These are phyloP conservation scores for Heliconius congener DNA, from an alignment of 1,140 invertebrate genomes.

Conservation along the genomic window DNA sequence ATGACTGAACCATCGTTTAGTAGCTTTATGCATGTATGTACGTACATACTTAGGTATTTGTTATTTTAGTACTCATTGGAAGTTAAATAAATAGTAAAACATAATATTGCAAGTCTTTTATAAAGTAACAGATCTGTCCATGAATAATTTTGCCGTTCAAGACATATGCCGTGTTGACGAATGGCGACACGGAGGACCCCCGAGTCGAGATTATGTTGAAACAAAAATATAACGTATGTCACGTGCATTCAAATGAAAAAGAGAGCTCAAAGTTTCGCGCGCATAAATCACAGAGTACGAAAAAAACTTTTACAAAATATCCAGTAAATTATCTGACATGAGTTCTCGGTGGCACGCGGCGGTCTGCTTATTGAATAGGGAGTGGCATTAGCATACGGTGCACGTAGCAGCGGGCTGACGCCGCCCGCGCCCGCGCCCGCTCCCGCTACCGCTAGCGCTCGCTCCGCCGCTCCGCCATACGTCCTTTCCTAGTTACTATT, in stretches of 20 bases:
- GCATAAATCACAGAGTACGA: constrained; percentile 80
- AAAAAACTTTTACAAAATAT: constrained; percentile 82
- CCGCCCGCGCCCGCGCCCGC: constrained; percentile 46
- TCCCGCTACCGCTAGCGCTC: constrained; percentile 36
- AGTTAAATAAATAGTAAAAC: constrained; percentile 1
- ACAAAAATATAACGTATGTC: constrained; percentile 78
- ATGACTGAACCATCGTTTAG: constrained; percentile 75
- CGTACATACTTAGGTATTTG: neutral
- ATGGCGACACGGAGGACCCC: constrained; percentile 64
- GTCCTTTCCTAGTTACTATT: constrained; percentile 29
- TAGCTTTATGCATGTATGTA: neutral
- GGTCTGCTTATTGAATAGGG: constrained; percentile 81
- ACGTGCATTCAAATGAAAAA: constrained; percentile 81
- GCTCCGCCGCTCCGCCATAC: constrained; percentile 40
- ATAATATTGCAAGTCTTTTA: constrained; percentile 53
- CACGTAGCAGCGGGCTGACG: constrained; percentile 68
- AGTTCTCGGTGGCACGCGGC: constrained; percentile 75
- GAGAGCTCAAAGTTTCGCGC: constrained; percentile 77
- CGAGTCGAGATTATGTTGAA: constrained; percentile 69
- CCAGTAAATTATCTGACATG: constrained; percentile 82
- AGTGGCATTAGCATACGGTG: constrained; percentile 75
- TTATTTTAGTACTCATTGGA: constrained; percentile 29
- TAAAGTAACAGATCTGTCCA: constrained; percentile 65
- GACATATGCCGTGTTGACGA: constrained; percentile 68
- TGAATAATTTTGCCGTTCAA: constrained; percentile 74